A percentile compares a stretch with the other conserved stretches of the same genome.
Conservation (phyloP, 2,888 invertebrate genomes). For the Idaea biselata region DNA sequence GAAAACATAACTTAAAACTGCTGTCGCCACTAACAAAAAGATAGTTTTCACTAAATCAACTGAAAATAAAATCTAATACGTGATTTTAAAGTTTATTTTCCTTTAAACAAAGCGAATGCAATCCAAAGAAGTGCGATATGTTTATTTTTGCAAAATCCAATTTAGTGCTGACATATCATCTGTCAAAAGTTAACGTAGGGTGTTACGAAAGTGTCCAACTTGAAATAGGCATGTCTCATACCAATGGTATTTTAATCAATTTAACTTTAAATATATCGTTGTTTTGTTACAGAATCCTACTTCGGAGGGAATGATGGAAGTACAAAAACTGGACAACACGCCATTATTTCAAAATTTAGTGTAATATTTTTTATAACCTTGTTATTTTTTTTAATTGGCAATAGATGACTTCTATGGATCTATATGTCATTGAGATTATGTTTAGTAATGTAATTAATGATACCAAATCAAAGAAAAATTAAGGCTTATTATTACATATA, state of each 20-base stretch:
- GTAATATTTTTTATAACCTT: not conserved
- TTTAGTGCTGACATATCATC: conserved; percentile 77
- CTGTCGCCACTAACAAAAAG: conserved; percentile 2
- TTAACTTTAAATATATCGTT: not conserved
- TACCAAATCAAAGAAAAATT: too few relatives aligned
- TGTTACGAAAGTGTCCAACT: conserved; percentile 54
- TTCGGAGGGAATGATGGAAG: not conserved
- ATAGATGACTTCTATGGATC: not conserved
- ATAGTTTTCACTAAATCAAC: not conserved
- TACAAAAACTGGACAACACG: not conserved
- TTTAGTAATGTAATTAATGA: too few relatives aligned
- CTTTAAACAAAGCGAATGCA: conserved; percentile 18
- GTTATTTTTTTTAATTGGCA: not conserved
- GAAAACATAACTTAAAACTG: conserved; percentile 27
- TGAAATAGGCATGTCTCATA: conserved; percentile 17
- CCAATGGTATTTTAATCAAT: conserved; percentile 12
- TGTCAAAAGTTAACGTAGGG: conserved; percentile 65
- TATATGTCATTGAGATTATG: not conserved
- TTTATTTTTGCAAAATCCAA: conserved; percentile 78
- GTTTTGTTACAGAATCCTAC: not conserved
- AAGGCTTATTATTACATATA: too few relatives aligned
- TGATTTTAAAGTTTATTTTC: conserved; percentile 1
- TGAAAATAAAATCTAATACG: not conserved
- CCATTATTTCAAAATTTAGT: not conserved
- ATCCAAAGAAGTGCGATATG: conserved; percentile 55